Conservation (phyloP, 2,797 vertebrate genomes). For the Denticeps clupeoides region DNA sequence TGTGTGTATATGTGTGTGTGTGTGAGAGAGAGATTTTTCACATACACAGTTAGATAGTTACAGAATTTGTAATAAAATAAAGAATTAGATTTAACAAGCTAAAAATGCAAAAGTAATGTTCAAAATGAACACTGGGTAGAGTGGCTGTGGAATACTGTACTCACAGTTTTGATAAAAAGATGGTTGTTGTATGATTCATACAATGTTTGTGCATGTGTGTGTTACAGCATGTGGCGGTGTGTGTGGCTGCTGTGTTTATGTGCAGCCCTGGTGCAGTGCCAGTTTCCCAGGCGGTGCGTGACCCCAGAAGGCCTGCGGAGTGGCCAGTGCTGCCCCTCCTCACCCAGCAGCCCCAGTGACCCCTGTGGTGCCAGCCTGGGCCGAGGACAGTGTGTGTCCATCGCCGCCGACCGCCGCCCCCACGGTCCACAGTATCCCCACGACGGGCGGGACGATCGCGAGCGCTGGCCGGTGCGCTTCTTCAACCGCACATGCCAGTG, state of each 20-base stretch:
- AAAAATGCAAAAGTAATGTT: too few relatives aligned
- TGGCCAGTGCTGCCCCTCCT: conserved; percentile 80
- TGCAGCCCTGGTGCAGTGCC: conserved; percentile 44
- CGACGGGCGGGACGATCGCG: conserved; percentile 79
- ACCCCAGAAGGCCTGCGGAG: conserved; percentile 59
- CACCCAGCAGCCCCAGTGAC: conserved; percentile 54
- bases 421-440: conserved; percentile 84
- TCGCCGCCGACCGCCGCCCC: conserved; percentile 61
- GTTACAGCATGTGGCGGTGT: conserved; percentile 41
- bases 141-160: too few relatives aligned
- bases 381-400: conserved; percentile 67
- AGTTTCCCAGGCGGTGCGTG: conserved; percentile 79
- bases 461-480: conserved; percentile 81
- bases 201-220: conserved; percentile 5
- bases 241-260: conserved; percentile 39
- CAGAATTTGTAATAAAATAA: too few relatives aligned
- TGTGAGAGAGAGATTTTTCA: conserved; percentile 8
- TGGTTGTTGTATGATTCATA: too few relatives aligned
- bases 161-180: too few relatives aligned
- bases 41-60: too few relatives aligned
- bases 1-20: conserved; percentile 11
- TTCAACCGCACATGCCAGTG: conserved; percentile 86
- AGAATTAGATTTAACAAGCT: too few relatives aligned
- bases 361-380: conserved; percentile 70
- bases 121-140: not conserved